Evolutionary conservation across 2,888 invertebrate species (phyloP), one percentile per base, ranked within the genome.

Genomic region (Tromatobia lineatoria): DNA sequence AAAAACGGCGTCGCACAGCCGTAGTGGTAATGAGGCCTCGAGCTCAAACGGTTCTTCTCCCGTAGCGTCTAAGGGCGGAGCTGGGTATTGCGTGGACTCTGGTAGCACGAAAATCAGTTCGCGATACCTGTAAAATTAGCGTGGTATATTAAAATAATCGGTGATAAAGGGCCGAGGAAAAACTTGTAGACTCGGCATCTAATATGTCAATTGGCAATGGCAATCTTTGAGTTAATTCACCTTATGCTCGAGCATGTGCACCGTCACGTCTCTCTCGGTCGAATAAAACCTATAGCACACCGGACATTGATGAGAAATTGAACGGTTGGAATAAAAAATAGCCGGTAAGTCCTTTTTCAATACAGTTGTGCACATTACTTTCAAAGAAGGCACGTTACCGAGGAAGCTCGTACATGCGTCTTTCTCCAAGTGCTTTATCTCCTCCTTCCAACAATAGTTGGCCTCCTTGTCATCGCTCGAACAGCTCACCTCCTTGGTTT

Each of bases 331-430:
- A 50, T 15, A 47, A 15, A 70, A 70, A 50, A 6, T 20, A 20
- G 67, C 11, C 59, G 38, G 50, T 45, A 54, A 45, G 45, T 61
- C 67, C 8, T 10, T 45, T 18, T 15, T 80, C 38, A 83, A 52
- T 25, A 54, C 57, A 67, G 45, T 71, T 83, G 71, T 76, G 76
- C 50, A 76, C 59, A 83, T 67, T 52, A 80, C 42, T 80, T 57
- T 83, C 52, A 80, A 73, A 50, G 77, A 80, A 80, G 73, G 59
- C 50, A 80, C 80, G 45, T 84, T 81, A 84, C 84, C 81, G 69
- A 29, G 42, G 29, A 34, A 73, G 20, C 34, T 52, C 15, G 50
- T 18, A 47, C 50, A 70, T 25, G 67, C 71, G 38, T 66, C 38
- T 18, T 64, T 47, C 38, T 15, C 47, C 50, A 13, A 23, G 0